Evolutionary conservation across 2,113 vertebrate genomes (phyloP).

Genomic region (human (Homo sapiens)): GRCh38 chr2:12029501-12030000

Average conservation of each 20-base stretch:
- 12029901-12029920: not conserved
- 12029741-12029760: not conserved
- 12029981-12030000: not conserved
- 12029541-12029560: constrained; percentile 16
- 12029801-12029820: not conserved
- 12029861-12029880: not conserved
- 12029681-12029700: not conserved
- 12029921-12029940: not conserved
- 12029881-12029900: not conserved
- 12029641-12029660: not conserved
- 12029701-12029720: constrained; percentile 29
- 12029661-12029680: not conserved
- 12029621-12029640: constrained; percentile 13
- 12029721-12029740: not conserved
- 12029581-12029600: constrained; percentile 11
- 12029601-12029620: not conserved
- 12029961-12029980: not conserved
- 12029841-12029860: not conserved
- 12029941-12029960: not conserved
- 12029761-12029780: not conserved
- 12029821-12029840: not conserved
- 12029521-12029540: not conserved
- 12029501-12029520: not conserved
- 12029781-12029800: not conserved
- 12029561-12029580: constrained; percentile 52